Conservation (phyloP, 2,113 vertebrate species). For the Cottus gobio region DNA sequence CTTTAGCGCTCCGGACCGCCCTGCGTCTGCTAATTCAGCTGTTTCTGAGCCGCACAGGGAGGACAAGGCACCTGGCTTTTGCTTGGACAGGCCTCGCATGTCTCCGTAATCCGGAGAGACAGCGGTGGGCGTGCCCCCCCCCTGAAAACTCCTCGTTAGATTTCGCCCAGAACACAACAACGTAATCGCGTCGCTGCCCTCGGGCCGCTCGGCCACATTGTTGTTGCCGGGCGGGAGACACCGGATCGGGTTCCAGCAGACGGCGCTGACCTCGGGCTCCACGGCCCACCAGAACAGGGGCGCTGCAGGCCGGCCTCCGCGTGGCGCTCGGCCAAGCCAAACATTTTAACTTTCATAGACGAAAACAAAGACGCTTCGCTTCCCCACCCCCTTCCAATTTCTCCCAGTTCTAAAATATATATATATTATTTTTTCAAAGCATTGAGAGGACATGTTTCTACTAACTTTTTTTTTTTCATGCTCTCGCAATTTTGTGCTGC, state of each 20-base stretch:
- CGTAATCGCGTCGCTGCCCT: slow-evolving; percentile 66
- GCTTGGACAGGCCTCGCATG: slow-evolving; percentile 58
- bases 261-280: slow-evolving; percentile 68
- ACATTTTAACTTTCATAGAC: slow-evolving; percentile 74
- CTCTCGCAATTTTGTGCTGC: slow-evolving; percentile 59
- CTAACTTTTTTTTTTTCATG: slow-evolving; percentile 32
- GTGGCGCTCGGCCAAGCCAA: slow-evolving; percentile 73
- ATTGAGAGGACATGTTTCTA: slow-evolving; percentile 48
- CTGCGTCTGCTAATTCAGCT: slow-evolving; percentile 66
- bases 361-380: slow-evolving; percentile 72
- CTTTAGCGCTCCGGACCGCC: too few relatives aligned
- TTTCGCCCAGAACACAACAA: slow-evolving; percentile 69
- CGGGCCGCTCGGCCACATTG: slow-evolving; percentile 66
- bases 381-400: slow-evolving; percentile 20
- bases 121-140: slow-evolving; percentile 42
- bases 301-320: slow-evolving; percentile 57
- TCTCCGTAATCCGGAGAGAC: slow-evolving; percentile 64
- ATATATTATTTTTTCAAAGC: slow-evolving; percentile 42
- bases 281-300: slow-evolving; percentile 61
- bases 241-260: slow-evolving; percentile 74
- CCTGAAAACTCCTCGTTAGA: slow-evolving; percentile 50
- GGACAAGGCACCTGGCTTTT: slow-evolving; percentile 72
- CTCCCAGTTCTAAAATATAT: slow-evolving; percentile 54
- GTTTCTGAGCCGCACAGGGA: slow-evolving; percentile 63
- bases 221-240: slow-evolving; percentile 67